A percentile compares a stretch with the other conserved stretches of the same genome.
Conservation (phyloP, 2,113 vertebrate species). For the Cyanistes caeruleus region DNA sequence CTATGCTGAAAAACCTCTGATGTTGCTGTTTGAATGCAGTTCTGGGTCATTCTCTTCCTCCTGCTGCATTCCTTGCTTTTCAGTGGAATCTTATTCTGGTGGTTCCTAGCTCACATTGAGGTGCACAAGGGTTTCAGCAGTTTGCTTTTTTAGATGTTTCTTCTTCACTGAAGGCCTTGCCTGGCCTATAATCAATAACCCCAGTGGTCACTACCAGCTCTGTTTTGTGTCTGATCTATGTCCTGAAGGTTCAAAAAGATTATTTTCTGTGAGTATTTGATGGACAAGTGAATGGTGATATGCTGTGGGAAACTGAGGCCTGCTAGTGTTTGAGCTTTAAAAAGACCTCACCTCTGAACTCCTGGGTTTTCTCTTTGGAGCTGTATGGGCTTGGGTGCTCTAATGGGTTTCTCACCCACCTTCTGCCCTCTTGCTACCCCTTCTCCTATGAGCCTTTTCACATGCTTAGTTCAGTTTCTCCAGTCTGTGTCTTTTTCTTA, state of each 20-base stretch:
- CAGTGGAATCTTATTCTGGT: neutral
- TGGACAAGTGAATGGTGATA: neutral
- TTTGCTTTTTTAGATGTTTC: neutral
- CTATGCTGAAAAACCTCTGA: neutral
- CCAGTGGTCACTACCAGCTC: neutral
- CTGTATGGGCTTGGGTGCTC: neutral
- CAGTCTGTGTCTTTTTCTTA: neutral
- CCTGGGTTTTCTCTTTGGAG: neutral
- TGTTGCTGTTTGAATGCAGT: neutral
- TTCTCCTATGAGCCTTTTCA: neutral
- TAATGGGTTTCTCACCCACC: neutral
- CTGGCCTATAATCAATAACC: neutral
- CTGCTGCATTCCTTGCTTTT: neutral
- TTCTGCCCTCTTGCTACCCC: neutral
- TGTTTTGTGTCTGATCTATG: neutral
- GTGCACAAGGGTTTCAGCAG: neutral
- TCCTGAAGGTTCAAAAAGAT: neutral
- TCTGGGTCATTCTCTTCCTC: neutral
- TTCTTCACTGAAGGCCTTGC: neutral
- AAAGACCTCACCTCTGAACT: neutral
- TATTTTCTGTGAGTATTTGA: neutral
- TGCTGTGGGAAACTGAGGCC: neutral
- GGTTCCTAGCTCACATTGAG: fast-evolving
- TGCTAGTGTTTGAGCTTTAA: neutral
- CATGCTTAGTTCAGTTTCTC: neutral